phyloP scores from a whole-genome alignment of 2,888 invertebrate species.

The Apodemia duryi region DNA sequence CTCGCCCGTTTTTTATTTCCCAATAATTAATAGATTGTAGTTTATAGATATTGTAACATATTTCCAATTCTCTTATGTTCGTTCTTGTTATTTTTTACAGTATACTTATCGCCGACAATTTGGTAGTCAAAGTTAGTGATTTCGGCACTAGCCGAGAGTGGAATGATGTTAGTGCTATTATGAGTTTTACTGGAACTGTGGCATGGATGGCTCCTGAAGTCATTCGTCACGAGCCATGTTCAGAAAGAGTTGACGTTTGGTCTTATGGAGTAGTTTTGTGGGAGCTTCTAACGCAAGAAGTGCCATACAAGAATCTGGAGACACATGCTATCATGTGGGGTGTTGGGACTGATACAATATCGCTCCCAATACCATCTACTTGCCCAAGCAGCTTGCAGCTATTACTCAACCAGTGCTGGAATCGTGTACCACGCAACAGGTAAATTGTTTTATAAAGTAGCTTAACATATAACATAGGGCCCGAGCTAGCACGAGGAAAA shows the following conservation, averaged over 20 bases:
- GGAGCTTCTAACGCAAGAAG: slow-evolving; percentile 95
- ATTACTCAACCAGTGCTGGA: slow-evolving; percentile 95
- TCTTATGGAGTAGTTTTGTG: slow-evolving; percentile 98
- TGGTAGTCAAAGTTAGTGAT: slow-evolving; percentile 96
- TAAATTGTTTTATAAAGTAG: slow-evolving; percentile 26
- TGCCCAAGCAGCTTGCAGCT: slow-evolving; percentile 94
- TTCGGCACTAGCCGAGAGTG: slow-evolving; percentile 97
- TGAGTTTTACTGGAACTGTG: slow-evolving; percentile 98
- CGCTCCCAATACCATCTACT: slow-evolving; percentile 93
- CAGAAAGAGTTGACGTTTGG: slow-evolving; percentile 99
- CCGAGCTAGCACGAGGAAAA: too few species aligned
- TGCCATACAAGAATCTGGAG: slow-evolving; percentile 81
- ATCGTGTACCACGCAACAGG: slow-evolving; percentile 90
- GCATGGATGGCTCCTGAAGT: slow-evolving; percentile 99
- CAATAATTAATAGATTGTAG: too few species aligned
- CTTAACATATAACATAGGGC: too few species aligned
- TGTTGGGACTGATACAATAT: slow-evolving; percentile 95
- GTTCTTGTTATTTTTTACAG: slow-evolving; percentile 59
- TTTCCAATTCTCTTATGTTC: background rate
- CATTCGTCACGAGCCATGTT: slow-evolving; percentile 97
- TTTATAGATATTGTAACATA: too few species aligned
- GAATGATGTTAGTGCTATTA: slow-evolving; percentile 96
- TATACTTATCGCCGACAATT: slow-evolving; percentile 89
- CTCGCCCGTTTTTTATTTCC: too few species aligned
- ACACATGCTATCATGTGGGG: slow-evolving; percentile 99